phyloP scores from a whole-genome alignment of 2,113 vertebrate genomes.

The Silurus glanis region DNA sequence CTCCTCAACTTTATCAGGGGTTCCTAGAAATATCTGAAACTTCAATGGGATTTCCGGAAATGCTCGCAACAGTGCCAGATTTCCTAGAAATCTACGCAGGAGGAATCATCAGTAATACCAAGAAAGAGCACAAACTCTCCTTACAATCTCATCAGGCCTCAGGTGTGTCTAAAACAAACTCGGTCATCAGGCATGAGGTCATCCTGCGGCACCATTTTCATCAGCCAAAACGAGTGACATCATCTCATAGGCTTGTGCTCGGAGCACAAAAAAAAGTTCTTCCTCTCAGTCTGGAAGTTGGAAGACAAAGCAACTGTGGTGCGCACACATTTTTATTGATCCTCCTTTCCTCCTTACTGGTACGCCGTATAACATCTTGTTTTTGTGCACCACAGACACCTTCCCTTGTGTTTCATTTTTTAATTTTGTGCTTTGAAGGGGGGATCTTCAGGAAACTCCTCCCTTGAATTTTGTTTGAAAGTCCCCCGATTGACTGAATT shows the following conservation, averaged over 20 bases:
- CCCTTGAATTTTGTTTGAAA: neutral
- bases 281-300: neutral
- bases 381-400: neutral
- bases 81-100: neutral
- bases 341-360: neutral
- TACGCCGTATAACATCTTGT: neutral
- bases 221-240: slow-evolving; percentile 20
- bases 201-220: slow-evolving; percentile 9
- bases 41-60: neutral
- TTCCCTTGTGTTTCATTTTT: neutral
- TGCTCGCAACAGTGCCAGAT: neutral
- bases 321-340: neutral
- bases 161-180: slow-evolving; percentile 14
- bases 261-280: neutral
- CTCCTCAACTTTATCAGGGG: neutral
- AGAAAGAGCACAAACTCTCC: neutral
- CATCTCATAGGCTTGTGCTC: neutral
- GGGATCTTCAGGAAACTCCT: neutral
- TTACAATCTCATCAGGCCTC: neutral
- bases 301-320: neutral
- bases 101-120: neutral
- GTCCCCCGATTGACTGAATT: too few species aligned
- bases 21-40: neutral
- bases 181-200: slow-evolving; percentile 14
- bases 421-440: neutral